Conservation (phyloP, 2,888 invertebrate genomes). For the Odontomyia ornata region DNA sequence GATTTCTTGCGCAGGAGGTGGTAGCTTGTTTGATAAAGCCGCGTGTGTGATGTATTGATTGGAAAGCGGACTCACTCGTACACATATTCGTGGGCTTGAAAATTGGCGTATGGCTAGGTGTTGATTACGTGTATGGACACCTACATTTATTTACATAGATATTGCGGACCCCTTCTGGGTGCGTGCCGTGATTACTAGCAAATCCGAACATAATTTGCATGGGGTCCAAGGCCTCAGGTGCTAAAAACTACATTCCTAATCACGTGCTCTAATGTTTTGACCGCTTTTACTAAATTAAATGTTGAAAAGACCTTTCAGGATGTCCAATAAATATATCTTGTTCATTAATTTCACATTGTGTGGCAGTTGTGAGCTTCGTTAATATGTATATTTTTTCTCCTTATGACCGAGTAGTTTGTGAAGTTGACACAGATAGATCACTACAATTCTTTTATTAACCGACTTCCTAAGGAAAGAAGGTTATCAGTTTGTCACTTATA, state of each 20-base stretch:
- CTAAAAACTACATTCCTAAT: conserved; percentile 11
- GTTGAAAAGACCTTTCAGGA: too few species aligned
- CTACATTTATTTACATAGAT: conserved; percentile 20
- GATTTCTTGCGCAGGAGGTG: neutral
- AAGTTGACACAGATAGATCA: too few species aligned
- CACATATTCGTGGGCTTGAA: neutral
- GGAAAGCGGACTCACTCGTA: neutral
- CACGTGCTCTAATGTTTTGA: conserved; percentile 4
- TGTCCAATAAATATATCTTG: too few species aligned
- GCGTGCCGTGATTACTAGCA: conserved; percentile 25
- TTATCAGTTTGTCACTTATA: too few species aligned
- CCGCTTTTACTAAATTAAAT: neutral
- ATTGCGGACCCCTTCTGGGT: conserved; percentile 36
- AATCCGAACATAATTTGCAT: neutral
- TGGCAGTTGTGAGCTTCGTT: too few species aligned
- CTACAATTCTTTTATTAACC: too few species aligned
- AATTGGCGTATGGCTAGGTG: too few species aligned
- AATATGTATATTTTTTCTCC: too few species aligned
- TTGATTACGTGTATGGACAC: conserved; percentile 27
- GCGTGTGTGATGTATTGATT: conserved; percentile 7
- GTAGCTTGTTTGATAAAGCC: neutral
- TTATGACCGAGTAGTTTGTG: too few species aligned
- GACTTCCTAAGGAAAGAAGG: too few species aligned
- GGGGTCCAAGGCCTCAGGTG: neutral
- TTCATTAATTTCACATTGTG: too few species aligned